Evolutionary conservation across 2,888 invertebrate species (phyloP).

Genomic region (Azorinus chamasolen): DNA sequence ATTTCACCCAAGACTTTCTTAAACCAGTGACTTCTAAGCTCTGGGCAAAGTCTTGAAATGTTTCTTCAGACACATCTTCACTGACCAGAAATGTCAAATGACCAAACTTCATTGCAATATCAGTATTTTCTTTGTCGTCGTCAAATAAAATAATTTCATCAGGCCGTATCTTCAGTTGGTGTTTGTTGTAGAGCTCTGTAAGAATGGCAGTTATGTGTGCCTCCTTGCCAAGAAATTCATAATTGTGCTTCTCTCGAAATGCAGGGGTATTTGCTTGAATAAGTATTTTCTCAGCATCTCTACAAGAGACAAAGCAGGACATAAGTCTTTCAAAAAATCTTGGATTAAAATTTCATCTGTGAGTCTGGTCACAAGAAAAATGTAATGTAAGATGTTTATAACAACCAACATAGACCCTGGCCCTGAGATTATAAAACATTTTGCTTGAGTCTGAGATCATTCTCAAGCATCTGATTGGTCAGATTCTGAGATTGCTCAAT

Average conservation of each 20-base stretch:
- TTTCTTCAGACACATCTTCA: slow-evolving; percentile 68
- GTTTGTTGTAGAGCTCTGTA: slow-evolving; percentile 75
- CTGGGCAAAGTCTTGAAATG: slow-evolving; percentile 64
- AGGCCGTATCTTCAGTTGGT: slow-evolving; percentile 74
- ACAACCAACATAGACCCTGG: too few species aligned
- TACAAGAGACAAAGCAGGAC: slow-evolving; percentile 54
- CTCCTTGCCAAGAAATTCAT: slow-evolving; percentile 77
- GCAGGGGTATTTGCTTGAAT: slow-evolving; percentile 81
- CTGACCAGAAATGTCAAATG: slow-evolving; percentile 77
- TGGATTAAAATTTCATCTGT: not conserved
- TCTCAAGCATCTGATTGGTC: too few species aligned
- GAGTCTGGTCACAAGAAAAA: too few species aligned
- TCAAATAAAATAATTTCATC: slow-evolving; percentile 80
- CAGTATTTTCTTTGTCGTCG: slow-evolving; percentile 79
- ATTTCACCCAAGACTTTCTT: slow-evolving; percentile 52
- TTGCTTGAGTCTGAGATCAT: too few species aligned
- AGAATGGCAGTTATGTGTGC: slow-evolving; percentile 79
- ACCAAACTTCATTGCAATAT: slow-evolving; percentile 79
- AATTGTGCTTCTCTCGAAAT: slow-evolving; percentile 72
- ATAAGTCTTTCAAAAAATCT: not conserved
- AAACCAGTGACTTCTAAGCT: slow-evolving; percentile 44
- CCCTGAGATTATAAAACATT: too few species aligned
- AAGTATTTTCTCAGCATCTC: slow-evolving; percentile 75
- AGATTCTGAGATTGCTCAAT: too few species aligned
- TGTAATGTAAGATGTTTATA: too few species aligned